These are phyloP conservation scores for Athalia rosae DNA, from an alignment of 2,888 invertebrate species.

Conservation along the genomic window DNA sequence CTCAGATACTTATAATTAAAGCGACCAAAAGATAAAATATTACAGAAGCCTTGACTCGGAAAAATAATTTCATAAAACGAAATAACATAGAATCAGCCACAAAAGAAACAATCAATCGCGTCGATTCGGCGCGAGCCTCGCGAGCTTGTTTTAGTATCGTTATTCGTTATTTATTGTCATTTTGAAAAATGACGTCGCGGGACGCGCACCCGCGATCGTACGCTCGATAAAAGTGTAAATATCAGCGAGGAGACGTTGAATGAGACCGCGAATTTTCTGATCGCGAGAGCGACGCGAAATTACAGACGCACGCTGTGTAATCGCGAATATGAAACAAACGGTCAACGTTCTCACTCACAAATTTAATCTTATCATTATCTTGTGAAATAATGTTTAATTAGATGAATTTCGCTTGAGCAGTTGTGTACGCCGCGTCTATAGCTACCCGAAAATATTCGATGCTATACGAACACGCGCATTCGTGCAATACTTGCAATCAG, in stretches of 20 bases:
- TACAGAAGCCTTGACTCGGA: neutral
- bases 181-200: neutral
- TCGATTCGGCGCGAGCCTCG: neutral
- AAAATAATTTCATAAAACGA: neutral
- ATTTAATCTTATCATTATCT: too few relatives aligned
- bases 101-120: too few relatives aligned
- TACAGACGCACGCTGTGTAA: too few relatives aligned
- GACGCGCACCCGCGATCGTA: neutral
- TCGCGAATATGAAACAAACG: too few relatives aligned
- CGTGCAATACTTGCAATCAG: too few relatives aligned
- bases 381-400: too few relatives aligned
- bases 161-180: neutral
- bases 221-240: slow-evolving; percentile 19
- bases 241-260: slow-evolving; percentile 1
- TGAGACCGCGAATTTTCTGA: slow-evolving; percentile 23
- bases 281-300: neutral
- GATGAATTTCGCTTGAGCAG: too few relatives aligned
- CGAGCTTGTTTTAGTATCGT: neutral
- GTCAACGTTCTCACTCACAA: too few relatives aligned
- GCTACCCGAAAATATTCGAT: too few relatives aligned
- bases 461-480: too few relatives aligned
- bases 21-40: neutral
- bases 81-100: neutral
- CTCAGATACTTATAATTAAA: neutral
- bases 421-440: too few relatives aligned